phyloP scores from a whole-genome alignment of 2,888 invertebrate species.

The Cryptocheilus praepositus region DNA sequence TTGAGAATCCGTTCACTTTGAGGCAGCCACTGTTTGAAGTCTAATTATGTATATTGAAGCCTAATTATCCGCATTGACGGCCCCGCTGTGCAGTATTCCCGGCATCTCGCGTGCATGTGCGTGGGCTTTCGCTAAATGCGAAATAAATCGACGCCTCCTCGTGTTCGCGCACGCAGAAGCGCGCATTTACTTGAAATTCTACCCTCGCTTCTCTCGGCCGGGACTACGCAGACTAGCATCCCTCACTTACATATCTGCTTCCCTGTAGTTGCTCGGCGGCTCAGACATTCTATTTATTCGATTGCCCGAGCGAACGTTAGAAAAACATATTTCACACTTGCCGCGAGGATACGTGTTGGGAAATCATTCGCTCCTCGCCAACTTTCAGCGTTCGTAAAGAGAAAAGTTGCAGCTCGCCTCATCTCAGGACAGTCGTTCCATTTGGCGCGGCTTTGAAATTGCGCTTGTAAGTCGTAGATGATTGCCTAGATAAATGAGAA shows the following conservation, averaged over 20 bases:
- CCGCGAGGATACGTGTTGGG: no score
- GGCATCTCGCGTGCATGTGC: neutral
- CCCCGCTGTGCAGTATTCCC: neutral
- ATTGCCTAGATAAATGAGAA: no score
- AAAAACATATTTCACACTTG: neutral
- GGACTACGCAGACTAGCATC: no score
- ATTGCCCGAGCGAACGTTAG: neutral
- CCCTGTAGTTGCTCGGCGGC: neutral
- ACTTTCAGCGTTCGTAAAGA: no score
- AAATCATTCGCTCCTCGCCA: no score
- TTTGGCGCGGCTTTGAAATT: no score
- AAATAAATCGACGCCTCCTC: constrained; percentile 52
- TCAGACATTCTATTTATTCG: constrained; percentile 6
- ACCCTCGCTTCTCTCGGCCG: constrained; percentile 35
- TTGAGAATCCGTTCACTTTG: no score
- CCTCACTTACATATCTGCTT: no score
- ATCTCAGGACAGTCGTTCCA: no score
- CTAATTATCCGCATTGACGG: constrained; percentile 9
- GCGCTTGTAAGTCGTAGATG: no score
- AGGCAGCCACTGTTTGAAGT: no score
- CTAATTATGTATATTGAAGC: neutral
- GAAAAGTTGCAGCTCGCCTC: no score
- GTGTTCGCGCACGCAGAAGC: constrained; percentile 34
- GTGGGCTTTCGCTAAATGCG: constrained; percentile 45
- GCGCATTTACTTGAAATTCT: constrained; percentile 50